A percentile compares a stretch with the other conserved stretches of the same genome.
These are phyloP conservation scores for Larimichthys crocea DNA, from an alignment of 2,113 vertebrate species.

Conservation along the genomic window DNA sequence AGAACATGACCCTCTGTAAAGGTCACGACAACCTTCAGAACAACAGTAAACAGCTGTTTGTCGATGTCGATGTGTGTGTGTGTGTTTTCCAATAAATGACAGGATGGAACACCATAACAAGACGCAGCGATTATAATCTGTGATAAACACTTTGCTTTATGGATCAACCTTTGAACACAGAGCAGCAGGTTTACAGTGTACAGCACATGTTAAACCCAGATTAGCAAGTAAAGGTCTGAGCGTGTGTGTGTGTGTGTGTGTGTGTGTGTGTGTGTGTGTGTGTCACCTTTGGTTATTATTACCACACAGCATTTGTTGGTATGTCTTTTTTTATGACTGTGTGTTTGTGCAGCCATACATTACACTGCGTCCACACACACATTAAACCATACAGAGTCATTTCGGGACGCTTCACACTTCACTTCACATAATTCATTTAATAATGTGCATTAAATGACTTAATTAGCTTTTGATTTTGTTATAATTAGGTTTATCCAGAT, in stretches of 20 bases:
- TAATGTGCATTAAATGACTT: not conserved
- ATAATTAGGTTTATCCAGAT: too few relatives aligned
- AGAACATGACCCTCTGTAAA: not conserved
- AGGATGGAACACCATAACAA: slow-evolving; percentile 12
- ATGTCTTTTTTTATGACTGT: not conserved
- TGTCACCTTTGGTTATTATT: not conserved
- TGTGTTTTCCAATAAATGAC: not conserved
- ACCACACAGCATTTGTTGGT: not conserved
- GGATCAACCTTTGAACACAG: slow-evolving; percentile 60
- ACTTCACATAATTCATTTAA: not conserved
- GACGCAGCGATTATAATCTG: slow-evolving; percentile 17
- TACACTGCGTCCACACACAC: not conserved
- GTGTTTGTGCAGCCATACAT: not conserved
- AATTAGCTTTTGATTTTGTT: not conserved
- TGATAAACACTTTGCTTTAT: slow-evolving; percentile 48
- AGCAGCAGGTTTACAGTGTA: slow-evolving; percentile 27
- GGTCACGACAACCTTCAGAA: slow-evolving; percentile 15
- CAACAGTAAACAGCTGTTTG: not conserved
- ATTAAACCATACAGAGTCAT: not conserved
- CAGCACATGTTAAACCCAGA: slow-evolving; percentile 36
- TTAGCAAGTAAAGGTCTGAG: slow-evolving; percentile 7
- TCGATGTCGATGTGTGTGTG: too few relatives aligned
- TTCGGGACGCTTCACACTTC: not conserved
- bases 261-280: not conserved
- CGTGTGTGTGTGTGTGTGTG: not conserved